Evolutionary conservation across 2,888 invertebrate genomes (phyloP).

Genomic region (Dryomyza anilis): DNA sequence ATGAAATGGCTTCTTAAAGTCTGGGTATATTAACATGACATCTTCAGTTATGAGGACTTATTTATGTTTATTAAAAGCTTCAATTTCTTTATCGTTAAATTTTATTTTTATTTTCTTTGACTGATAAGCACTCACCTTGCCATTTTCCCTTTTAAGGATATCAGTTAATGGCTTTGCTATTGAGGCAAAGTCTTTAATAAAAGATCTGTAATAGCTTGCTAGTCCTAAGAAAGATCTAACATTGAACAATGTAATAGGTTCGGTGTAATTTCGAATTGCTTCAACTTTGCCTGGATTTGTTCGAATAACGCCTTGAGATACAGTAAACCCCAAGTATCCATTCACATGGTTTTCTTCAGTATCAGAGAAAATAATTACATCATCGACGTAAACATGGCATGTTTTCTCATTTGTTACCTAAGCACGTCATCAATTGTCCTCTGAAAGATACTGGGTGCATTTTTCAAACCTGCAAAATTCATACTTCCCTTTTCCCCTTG

Average conservation of each 20-base stretch:
- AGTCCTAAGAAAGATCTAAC: slow-evolving; percentile 26
- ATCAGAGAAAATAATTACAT: slow-evolving; percentile 28
- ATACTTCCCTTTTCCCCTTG: slow-evolving; percentile 28
- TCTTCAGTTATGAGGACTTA: slow-evolving; percentile 25
- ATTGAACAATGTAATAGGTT: slow-evolving; percentile 3
- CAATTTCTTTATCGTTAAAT: slow-evolving; percentile 26
- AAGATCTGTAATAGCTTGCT: slow-evolving; percentile 15
- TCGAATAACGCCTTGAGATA: neutral
- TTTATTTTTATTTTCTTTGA: slow-evolving; percentile 28
- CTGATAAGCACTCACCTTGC: slow-evolving; percentile 28
- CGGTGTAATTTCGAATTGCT: neutral
- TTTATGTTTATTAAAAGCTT: slow-evolving; percentile 32
- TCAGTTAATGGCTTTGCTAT: slow-evolving; percentile 36
- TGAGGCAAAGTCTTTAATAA: slow-evolving; percentile 33
- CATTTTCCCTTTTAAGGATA: slow-evolving; percentile 35
- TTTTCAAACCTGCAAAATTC: slow-evolving; percentile 32
- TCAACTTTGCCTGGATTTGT: slow-evolving; percentile 1
- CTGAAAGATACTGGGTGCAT: slow-evolving; percentile 19
- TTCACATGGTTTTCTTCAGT: slow-evolving; percentile 21
- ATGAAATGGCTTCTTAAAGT: slow-evolving; percentile 32
- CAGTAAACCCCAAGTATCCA: slow-evolving; percentile 21
- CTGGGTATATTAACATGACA: slow-evolving; percentile 29
- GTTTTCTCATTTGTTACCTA: slow-evolving; percentile 27
- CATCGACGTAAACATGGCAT: slow-evolving; percentile 29
- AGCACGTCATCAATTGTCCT: slow-evolving; percentile 27